These are phyloP conservation scores for Spisula subtruncata DNA, from an alignment of 2,888 invertebrate genomes.

Conservation along the genomic window DNA sequence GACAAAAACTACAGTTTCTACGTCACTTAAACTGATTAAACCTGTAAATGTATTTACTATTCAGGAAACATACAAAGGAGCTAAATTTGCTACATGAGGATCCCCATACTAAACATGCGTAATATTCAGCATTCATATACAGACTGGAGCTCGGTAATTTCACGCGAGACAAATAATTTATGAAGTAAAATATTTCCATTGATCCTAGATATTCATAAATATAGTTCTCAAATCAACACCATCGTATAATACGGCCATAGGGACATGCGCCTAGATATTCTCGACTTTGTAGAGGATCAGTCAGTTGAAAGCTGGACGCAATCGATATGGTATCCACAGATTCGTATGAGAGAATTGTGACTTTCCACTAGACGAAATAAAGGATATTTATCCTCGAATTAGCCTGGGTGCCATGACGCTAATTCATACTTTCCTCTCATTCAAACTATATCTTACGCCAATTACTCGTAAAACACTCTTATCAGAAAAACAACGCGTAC, in stretches of 20 bases:
- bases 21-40: too few species aligned
- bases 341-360: background rate
- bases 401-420: background rate
- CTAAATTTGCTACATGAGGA: background rate
- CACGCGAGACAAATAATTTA: background rate
- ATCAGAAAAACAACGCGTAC: too few species aligned
- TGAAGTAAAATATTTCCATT: slow-evolving; percentile 9
- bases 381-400: background rate
- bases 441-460: background rate
- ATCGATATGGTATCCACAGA: slow-evolving; percentile 34
- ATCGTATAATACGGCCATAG: slow-evolving; percentile 29
- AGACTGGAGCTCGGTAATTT: background rate
- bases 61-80: too few species aligned
- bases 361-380: background rate
- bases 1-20: too few species aligned
- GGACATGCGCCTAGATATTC: slow-evolving; percentile 36
- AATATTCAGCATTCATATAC: background rate
- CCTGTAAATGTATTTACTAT: background rate
- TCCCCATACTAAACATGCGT: background rate
- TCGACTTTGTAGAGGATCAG: slow-evolving; percentile 12
- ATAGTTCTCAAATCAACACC: slow-evolving; percentile 26
- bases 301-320: slow-evolving; percentile 9
- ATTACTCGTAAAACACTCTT: background rate
- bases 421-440: background rate
- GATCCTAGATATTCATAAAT: slow-evolving; percentile 20